Evolutionary conservation across 53 echinoderm and acorn worm species (phyloP), one percentile per base, ranked within the genome.

Genomic region (Echinometra lucunter): DNA sequence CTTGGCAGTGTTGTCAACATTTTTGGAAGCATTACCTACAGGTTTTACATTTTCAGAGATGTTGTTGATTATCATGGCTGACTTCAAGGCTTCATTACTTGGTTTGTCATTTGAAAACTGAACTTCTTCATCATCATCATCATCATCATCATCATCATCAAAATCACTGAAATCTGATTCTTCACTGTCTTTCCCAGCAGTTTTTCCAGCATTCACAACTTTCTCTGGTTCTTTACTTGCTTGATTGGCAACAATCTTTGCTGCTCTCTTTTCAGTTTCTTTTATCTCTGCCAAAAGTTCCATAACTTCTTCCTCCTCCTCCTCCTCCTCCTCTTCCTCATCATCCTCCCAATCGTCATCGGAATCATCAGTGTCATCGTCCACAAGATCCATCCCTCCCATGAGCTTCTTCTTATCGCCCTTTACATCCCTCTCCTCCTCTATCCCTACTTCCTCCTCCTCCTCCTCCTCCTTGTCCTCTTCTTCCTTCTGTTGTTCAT

Each of bases 291-390:
- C 91, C 11, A 91, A 23, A 63, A 91, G 66, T 69, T 91, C 69
- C 38, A 45, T 70, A 10, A 60, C 70, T 44, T 91, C 91, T n/a
- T 91, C 90, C 25, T 90, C 90, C 66, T 90, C 90, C 90, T 63
- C 90, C 66, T 89, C 89, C 32, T 89, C 91, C 91, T 66, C 90
- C 42, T 90, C 91, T 13, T 57, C 92, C 30, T 75, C 78, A 4
- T 92, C 78, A 23, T 92, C 92, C 53, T 92, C 78, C 92, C 45
- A 55, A 57, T 92, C 92, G 23, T 37, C 78, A 49, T 78, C 92
- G 37, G 70, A 72, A 55, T 92, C 78, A 32, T 78, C 32, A 0
- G 72, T 53, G 16, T 78, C 92, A 35, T 92, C 92, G 12, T 89
- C 89, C 34, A 37, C 38, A 16, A 25, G 38, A 89, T 89, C 89